Evolutionary conservation across 2,113 vertebrate genomes (phyloP), one percentile per base, ranked within the genome.

Genomic region (Ctenomys sociabilis): DNA sequence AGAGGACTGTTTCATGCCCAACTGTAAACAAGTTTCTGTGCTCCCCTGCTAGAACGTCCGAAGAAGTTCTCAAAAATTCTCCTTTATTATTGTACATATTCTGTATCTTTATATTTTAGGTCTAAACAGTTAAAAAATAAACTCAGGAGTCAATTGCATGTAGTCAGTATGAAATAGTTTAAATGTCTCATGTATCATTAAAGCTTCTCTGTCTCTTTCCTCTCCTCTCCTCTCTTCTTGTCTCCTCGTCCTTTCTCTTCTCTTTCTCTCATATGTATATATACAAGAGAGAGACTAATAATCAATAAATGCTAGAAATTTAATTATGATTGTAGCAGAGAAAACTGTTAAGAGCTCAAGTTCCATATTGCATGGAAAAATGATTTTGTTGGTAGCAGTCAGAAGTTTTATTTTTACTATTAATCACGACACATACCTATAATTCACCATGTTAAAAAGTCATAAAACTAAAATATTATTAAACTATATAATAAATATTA

Each of bases 51-150:
- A 68, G 32, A 35, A 35, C 5, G 13, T 68, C 66, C 66, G 17
- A 35, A 68, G 66, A 35, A 68, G 32, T 2, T 68, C 32, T 70
- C 16, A n/a, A 68, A 75, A 61, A 84, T 61, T 75, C 45, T 54
- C 66, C n/a, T 95, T 88, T 94, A n/a, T 28, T 85, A 75, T 4
- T 75, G 5, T 52, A 63, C 28, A 52, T 35, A 22, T 68, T 49
- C 3, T 24, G 40, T 37, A 10, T 30, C 45, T 73, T 94, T 91
- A 45, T 57, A 68, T 91, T 91, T 91, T 70, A 93, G 52, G 30
- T 52, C 80, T 93, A 59, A 95, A 90, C 45, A 14, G 45, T 93
- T 66, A 68, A 80, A 94, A 93, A 96, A 49, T 72, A 87, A 75
- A 72, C 3, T 4, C 37, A 57, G 40, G 63, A 19, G 9, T 59